Percentiles rank a stretch among this genome's conserved stretches.
Evolutionary conservation across 23 tunicate genomes (phyloP).

Genomic region (Styela clava): DNA sequence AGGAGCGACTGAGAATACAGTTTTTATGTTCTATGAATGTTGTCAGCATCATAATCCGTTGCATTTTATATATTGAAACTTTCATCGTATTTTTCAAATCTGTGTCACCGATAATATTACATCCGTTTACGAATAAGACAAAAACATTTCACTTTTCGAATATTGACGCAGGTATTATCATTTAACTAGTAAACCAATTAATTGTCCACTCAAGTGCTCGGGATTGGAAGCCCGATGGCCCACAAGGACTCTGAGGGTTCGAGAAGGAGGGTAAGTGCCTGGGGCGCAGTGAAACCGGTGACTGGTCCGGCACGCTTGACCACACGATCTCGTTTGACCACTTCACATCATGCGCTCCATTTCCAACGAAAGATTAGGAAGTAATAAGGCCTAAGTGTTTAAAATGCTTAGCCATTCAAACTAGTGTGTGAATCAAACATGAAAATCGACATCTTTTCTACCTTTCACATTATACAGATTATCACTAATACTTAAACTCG

Average conservation of each 20-base stretch:
- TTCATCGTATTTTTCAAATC: too few species aligned
- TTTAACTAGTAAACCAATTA: slow-evolving; percentile 5
- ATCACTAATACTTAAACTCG: too few species aligned
- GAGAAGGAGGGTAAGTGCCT: slow-evolving; percentile 13
- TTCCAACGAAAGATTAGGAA: background rate
- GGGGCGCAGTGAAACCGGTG: slow-evolving; percentile 12
- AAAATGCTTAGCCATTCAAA: background rate
- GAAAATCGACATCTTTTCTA: too few species aligned
- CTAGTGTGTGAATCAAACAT: too few species aligned
- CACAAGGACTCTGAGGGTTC: background rate
- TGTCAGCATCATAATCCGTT: too few species aligned
- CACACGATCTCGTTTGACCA: slow-evolving; percentile 15
- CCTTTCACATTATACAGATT: too few species aligned
- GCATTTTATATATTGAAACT: too few species aligned
- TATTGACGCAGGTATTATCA: background rate
- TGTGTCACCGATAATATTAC: too few species aligned
- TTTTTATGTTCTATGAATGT: too few species aligned
- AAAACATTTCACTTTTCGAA: too few species aligned
- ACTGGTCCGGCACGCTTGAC: slow-evolving; percentile 13
- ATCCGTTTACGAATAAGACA: too few species aligned
- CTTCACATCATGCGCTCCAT: slow-evolving; percentile 3
- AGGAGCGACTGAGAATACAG: too few species aligned
- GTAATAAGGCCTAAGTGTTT: background rate
- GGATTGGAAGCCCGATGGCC: slow-evolving; percentile 18
- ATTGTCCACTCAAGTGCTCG: slow-evolving; percentile 9